phyloP scores from a whole-genome alignment of 1,140 invertebrate genomes.

The Antheraea mylitta region DNA sequence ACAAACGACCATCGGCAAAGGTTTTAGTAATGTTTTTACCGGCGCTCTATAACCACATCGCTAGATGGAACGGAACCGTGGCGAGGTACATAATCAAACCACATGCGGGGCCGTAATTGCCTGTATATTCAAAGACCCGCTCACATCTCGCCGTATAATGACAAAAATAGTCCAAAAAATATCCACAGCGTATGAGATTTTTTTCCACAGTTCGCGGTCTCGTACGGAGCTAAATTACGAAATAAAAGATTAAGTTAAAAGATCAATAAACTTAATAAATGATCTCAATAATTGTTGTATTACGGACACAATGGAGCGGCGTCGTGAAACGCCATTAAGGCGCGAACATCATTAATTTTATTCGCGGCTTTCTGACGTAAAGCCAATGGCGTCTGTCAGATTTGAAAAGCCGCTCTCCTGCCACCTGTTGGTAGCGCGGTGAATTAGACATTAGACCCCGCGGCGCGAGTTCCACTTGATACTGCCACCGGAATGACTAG shows the following conservation, averaged over 20 bases:
- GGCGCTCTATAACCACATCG: conserved; percentile 58
- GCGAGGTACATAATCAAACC: conserved; percentile 75
- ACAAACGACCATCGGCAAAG: conserved; percentile 62
- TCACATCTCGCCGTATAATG: conserved; percentile 77
- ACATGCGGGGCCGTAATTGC: conserved; percentile 77
- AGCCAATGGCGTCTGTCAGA: conserved; percentile 76
- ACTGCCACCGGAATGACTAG: conserved; percentile 73
- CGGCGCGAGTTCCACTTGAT: conserved; percentile 62
- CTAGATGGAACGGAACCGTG: conserved; percentile 71
- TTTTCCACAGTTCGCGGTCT: conserved; percentile 74
- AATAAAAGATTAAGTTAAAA: conserved; percentile 80
- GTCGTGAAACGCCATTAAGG: conserved; percentile 77
- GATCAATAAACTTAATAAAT: conserved; percentile 80
- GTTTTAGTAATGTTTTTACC: conserved; percentile 72
- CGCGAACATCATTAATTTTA: conserved; percentile 78
- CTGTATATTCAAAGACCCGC: conserved; percentile 74
- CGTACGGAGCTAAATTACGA: conserved; percentile 76
- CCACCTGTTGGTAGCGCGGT: conserved; percentile 77
- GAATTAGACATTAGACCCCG: conserved; percentile 72
- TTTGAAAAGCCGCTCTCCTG: conserved; percentile 70
- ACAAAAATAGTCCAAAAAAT: conserved; percentile 79
- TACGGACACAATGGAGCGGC: conserved; percentile 77
- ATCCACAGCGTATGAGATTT: conserved; percentile 75
- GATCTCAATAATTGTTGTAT: conserved; percentile 79
- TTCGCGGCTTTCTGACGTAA: conserved; percentile 75